phyloP scores from a whole-genome alignment of 2,113 vertebrate species.

The Dasyprocta punctata region DNA sequence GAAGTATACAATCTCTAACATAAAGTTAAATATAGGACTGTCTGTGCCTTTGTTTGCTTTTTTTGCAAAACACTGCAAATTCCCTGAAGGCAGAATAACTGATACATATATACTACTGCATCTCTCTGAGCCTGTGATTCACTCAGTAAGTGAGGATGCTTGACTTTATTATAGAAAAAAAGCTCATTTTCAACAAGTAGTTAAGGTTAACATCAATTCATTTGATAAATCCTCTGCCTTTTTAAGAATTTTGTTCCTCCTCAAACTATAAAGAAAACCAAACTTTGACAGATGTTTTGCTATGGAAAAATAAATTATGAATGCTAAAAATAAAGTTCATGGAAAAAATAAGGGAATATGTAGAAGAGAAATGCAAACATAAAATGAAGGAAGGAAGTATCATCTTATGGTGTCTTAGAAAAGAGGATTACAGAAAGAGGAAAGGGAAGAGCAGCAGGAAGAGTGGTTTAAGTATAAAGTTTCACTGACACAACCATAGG shows the following conservation, averaged over 20 bases:
- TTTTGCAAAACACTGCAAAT: not conserved
- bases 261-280: not conserved
- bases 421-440: not conserved
- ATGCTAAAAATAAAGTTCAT: not conserved
- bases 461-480: fast-evolving
- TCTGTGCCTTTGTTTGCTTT: not conserved
- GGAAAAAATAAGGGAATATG: not conserved
- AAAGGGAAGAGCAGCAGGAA: fast-evolving
- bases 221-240: not conserved
- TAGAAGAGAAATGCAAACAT: not conserved
- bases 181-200: not conserved
- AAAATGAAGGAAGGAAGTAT: not conserved
- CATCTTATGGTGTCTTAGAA: not conserved
- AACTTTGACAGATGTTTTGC: not conserved
- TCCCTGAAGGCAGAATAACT: not conserved
- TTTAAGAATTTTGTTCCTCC: not conserved
- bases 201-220: not conserved
- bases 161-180: not conserved
- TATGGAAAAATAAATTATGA: not conserved
- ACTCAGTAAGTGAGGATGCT: not conserved
- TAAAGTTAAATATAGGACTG: not conserved
- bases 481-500: no score
- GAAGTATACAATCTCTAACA: not conserved
- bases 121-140: not conserved
- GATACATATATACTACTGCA: not conserved